phyloP scores from a whole-genome alignment of 35 echinoderm and acorn worm genomes.

The Lytechinus variegatus region DNA sequence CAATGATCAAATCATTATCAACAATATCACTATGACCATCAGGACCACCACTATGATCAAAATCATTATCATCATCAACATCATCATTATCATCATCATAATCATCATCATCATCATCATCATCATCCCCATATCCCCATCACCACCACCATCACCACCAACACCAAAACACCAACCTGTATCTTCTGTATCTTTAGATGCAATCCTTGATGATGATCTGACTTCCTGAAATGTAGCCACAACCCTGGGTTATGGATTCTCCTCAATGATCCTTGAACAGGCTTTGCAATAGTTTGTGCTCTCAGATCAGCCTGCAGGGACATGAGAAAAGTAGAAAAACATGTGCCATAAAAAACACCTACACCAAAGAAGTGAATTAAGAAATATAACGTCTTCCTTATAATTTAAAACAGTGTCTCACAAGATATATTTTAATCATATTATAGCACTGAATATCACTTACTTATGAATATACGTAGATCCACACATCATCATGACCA shows the following conservation, averaged over 20 bases:
- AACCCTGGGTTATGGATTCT: constrained; percentile 80
- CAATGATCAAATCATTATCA: background rate
- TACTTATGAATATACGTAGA: too few species aligned
- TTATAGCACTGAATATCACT: too few species aligned
- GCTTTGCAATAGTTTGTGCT: constrained; percentile 79
- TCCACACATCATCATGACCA: too few species aligned
- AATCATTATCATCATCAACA: background rate
- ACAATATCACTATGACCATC: background rate
- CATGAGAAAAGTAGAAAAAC: too few species aligned
- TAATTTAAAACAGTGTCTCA: too few species aligned
- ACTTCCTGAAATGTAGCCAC: constrained; percentile 87
- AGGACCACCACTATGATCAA: background rate
- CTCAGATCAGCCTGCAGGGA: constrained; percentile 76
- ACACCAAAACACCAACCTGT: background rate
- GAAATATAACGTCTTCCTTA: too few species aligned
- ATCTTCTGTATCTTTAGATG: constrained; percentile 97
- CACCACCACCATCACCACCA: background rate
- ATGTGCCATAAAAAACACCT: too few species aligned
- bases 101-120: background rate
- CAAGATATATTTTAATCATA: too few species aligned
- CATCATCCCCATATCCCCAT: background rate
- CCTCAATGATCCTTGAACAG: constrained; percentile 76
- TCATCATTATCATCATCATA: background rate
- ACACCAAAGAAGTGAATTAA: too few species aligned
- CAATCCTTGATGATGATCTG: constrained; percentile 83